A percentile compares a stretch with the other conserved stretches of the same genome.
These are phyloP conservation scores for Limanda limanda DNA, from an alignment of 2,113 vertebrate species.

Conservation along the genomic window DNA sequence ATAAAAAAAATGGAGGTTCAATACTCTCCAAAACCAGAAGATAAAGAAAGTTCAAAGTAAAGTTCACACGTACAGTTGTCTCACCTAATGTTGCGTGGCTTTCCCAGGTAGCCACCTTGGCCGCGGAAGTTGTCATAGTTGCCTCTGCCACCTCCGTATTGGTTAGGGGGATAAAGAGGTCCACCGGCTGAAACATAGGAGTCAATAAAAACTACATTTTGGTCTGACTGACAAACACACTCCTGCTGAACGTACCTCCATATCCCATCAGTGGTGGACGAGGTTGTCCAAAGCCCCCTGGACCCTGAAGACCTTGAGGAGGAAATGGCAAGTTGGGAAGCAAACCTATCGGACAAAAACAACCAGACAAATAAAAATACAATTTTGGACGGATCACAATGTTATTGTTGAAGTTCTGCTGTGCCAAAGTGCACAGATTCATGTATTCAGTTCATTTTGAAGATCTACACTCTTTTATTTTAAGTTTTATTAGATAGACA, in stretches of 20 bases:
- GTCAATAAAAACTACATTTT: background rate
- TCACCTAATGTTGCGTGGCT: slow-evolving; percentile 92
- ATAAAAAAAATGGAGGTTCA: background rate
- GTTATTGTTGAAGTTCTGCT: background rate
- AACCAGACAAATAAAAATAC: background rate
- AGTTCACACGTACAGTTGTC: slow-evolving; percentile 53
- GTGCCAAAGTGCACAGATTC: background rate
- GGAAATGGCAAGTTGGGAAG: slow-evolving; percentile 88
- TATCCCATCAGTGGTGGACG: slow-evolving; percentile 91
- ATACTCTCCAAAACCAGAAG: background rate
- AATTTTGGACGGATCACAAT: no score
- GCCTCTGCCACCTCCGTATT: slow-evolving; percentile 88
- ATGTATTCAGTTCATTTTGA: background rate
- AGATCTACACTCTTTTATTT: background rate
- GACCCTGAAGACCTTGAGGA: slow-evolving; percentile 88
- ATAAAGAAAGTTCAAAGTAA: background rate
- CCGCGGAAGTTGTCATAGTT: slow-evolving; percentile 92
- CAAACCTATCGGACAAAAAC: slow-evolving; percentile 45
- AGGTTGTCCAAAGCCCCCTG: slow-evolving; percentile 90
- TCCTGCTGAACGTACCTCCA: slow-evolving; percentile 78
- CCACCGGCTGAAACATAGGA: slow-evolving; percentile 68
- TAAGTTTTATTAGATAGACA: background rate
- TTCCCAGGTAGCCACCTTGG: slow-evolving; percentile 89
- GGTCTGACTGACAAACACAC: no score
- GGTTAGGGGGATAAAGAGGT: slow-evolving; percentile 89